Evolutionary conservation across 2,888 invertebrate genomes (phyloP), one percentile per base, ranked within the genome.

Genomic region (Heliconius charithonia): DNA sequence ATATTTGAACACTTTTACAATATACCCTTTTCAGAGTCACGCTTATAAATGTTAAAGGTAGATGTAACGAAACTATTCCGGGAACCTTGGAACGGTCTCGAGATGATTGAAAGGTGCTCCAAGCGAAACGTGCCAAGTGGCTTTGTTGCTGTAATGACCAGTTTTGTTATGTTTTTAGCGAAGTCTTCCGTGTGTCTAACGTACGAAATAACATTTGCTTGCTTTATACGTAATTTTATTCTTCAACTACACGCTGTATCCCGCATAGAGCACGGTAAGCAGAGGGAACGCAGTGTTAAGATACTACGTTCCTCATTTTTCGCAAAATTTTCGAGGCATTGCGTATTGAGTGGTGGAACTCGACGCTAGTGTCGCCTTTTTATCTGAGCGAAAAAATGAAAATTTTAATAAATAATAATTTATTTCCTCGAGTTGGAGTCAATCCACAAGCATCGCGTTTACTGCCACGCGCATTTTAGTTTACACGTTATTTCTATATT

Each of bases 101-200:
- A 73, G 77, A 77, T 77, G 73, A 77, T 73, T 77, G 77, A 77
- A 77, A 73, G 77, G 77, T 77, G 71, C 77, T 73, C 66, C 45
- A 56, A 73, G 73, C 59, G 29, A 77, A 77, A 77, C 77, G 73
- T 77, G 73, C 59, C 73, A 77, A 72, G 72, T 77, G 71, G 56
- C 66, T 72, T 66, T 77, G 62, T 77, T 77, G 37, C 45, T 65
- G 62, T 77, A 77, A 77, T 56, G 72, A 45, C 65, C 66, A 29
- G 71, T 72, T 88, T 88, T 89, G 87, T 87, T 87, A 89, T 65
- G 73, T 73, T 73, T 45, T 73, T 73, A 73, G 62, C 41, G 37
- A 22, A 41, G 29, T 25, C 73, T 73, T 73, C 73, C 73, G 73
- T 63, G 19, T 73, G 25, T 62, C 25, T 62, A 25, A 4, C 13